phyloP scores from a whole-genome alignment of 2,113 vertebrate species.

The Chaetodon trifascialis region DNA sequence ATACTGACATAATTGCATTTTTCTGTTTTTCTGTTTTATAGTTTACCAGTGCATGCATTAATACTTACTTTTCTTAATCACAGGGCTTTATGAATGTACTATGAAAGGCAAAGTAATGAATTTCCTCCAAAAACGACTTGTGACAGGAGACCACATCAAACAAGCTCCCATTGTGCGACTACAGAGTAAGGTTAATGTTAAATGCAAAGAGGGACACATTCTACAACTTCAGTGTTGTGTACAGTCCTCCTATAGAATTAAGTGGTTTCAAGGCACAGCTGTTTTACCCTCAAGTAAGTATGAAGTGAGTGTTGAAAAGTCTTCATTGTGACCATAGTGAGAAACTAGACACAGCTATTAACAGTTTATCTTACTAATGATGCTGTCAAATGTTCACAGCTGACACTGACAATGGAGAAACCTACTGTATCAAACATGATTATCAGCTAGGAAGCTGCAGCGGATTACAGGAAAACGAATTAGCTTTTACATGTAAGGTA shows the following conservation, averaged over 20 bases:
- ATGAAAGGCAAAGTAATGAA: not conserved
- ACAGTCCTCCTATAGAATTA: conserved; percentile 32
- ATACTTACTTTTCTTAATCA: not conserved
- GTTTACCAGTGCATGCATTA: not conserved
- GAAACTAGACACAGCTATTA: not conserved
- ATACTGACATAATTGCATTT: not conserved
- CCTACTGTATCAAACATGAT: conserved; percentile 19
- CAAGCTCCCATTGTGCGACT: conserved; percentile 59
- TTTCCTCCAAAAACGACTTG: conserved; percentile 41
- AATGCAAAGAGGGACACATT: not conserved
- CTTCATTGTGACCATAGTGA: not conserved
- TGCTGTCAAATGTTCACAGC: conserved; percentile 42
- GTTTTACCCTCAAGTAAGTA: not conserved
- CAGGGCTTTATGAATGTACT: conserved; percentile 73
- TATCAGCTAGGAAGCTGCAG: not conserved
- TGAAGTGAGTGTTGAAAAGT: not conserved
- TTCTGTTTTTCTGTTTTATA: not conserved
- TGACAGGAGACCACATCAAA: not conserved
- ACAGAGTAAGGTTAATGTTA: not conserved
- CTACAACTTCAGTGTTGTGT: conserved; percentile 61
- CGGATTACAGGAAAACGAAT: fast-evolving
- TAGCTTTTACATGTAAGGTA: conserved; percentile 31
- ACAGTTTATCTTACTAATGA: not conserved
- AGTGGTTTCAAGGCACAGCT: conserved; percentile 2
- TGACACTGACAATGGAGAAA: fast-evolving